These are phyloP conservation scores for Tapirus indicus DNA, from an alignment of 2,797 vertebrate genomes.

Conservation along the genomic window DNA sequence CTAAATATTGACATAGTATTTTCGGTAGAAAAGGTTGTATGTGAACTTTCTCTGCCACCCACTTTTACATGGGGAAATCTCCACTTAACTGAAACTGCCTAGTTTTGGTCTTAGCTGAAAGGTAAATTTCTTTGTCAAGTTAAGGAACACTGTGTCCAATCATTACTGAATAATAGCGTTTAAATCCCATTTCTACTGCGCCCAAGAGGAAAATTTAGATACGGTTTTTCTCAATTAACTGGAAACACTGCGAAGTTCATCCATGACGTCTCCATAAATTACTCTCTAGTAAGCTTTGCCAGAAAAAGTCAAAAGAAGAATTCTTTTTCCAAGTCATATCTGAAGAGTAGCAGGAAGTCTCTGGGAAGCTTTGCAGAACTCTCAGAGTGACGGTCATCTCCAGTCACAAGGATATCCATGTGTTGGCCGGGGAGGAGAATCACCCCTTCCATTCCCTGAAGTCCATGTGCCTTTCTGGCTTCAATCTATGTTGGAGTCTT, in stretches of 20 bases:
- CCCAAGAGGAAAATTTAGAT: constrained; percentile 62
- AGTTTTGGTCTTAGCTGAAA: constrained; percentile 61
- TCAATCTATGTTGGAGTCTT: constrained; percentile 31
- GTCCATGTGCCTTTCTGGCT: neutral
- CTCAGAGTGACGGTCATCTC: neutral
- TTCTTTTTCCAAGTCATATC: constrained; percentile 1
- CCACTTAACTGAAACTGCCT: constrained; percentile 41
- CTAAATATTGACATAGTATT: constrained; percentile 70
- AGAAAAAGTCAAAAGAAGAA: constrained; percentile 55
- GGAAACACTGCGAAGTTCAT: constrained; percentile 70
- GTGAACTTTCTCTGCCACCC: constrained; percentile 50
- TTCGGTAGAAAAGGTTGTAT: constrained; percentile 51
- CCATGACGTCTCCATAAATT: constrained; percentile 64
- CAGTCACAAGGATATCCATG: neutral
- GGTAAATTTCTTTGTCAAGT: constrained; percentile 68
- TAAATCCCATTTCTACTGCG: constrained; percentile 63
- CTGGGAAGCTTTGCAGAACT: constrained; percentile 28
- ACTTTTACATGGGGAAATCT: constrained; percentile 53
- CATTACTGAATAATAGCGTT: constrained; percentile 63
- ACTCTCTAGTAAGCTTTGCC: constrained; percentile 48
- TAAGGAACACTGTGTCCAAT: constrained; percentile 58
- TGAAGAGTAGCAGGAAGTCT: constrained; percentile 21
- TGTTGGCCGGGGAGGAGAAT: neutral
- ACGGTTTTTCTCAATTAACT: constrained; percentile 60
- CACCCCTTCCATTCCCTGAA: neutral